Evolutionary conservation across 2,113 vertebrate genomes (phyloP).

Genomic region (Oncorhynchus nerka): DNA sequence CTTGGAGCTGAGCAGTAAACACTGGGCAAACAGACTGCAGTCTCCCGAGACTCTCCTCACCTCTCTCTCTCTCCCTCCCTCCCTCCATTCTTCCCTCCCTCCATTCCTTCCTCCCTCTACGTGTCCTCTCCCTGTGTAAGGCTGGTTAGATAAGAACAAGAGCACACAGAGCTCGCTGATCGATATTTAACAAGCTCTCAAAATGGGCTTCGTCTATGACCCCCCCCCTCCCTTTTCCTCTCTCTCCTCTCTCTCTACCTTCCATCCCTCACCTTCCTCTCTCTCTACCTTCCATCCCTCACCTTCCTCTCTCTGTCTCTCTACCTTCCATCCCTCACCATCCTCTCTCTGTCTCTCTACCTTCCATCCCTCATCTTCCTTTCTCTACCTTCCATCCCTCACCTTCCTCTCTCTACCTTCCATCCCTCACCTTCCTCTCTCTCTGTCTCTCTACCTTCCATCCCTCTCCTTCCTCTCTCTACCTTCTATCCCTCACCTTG

Average conservation of each 20-base stretch:
- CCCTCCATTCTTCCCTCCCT: background rate
- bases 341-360: too few relatives aligned
- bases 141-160: constrained; percentile 16
- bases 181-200: constrained; percentile 25
- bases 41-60: background rate
- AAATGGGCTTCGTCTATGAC: background rate
- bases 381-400: too few relatives aligned
- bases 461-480: too few relatives aligned
- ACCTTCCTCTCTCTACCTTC: too few relatives aligned
- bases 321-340: too few relatives aligned
- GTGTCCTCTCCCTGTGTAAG: background rate
- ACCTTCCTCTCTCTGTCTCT: too few relatives aligned
- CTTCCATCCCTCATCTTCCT: too few relatives aligned
- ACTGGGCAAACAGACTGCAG: constrained; percentile 10
- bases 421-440: too few relatives aligned
- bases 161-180: constrained; percentile 10
- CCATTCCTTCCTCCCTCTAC: background rate
- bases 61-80: too few relatives aligned
- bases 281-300: background rate
- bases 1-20: constrained; percentile 16
- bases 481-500: too few relatives aligned
- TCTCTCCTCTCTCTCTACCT: background rate
- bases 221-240: background rate
- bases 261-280: background rate
- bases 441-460: too few relatives aligned